These are phyloP conservation scores for Dichetophora obliterata DNA, from an alignment of 2,888 invertebrate genomes.

Conservation along the genomic window DNA sequence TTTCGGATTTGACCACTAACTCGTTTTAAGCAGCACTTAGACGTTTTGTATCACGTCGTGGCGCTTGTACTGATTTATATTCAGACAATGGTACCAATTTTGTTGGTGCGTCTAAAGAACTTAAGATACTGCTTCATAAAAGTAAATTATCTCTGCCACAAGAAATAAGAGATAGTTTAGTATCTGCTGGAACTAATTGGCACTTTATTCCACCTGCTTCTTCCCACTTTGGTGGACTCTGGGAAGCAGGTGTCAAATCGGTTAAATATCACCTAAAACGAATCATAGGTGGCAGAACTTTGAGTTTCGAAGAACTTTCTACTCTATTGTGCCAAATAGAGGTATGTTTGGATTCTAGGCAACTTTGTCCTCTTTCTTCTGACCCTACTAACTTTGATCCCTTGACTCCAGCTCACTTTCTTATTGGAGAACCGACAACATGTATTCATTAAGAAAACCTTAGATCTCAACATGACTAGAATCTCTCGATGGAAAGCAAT, in stretches of 20 bases:
- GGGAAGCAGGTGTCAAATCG: too few relatives aligned
- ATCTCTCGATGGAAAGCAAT: slow-evolving; percentile 39
- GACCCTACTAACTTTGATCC: too few relatives aligned
- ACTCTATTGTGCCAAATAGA: slow-evolving; percentile 36
- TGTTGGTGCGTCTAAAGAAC: too few relatives aligned
- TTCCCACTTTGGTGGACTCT: slow-evolving; percentile 46
- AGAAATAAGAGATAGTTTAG: slow-evolving; percentile 22
- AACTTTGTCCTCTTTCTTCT: slow-evolving; percentile 16
- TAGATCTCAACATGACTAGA: slow-evolving; percentile 22
- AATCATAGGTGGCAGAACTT: slow-evolving; percentile 22
- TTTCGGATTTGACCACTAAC: slow-evolving; percentile 33
- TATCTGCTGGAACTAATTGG: slow-evolving; percentile 26
- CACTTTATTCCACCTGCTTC: slow-evolving; percentile 45
- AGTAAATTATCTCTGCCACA: slow-evolving; percentile 19
- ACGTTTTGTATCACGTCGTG: slow-evolving; percentile 41
- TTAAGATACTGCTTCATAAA: slow-evolving; percentile 21
- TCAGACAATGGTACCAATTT: slow-evolving; percentile 48
- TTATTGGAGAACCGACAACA: slow-evolving; percentile 40
- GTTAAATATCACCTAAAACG: too few relatives aligned
- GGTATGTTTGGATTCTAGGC: slow-evolving; percentile 34
- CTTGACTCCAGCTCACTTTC: slow-evolving; percentile 34
- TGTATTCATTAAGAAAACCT: slow-evolving; percentile 16
- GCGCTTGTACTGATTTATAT: slow-evolving; percentile 36
- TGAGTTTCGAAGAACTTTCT: slow-evolving; percentile 41
- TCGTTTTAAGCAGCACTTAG: slow-evolving; percentile 41